Conservation (phyloP, 2,888 invertebrate species). For the Leptinotarsa rubiginosa region DNA sequence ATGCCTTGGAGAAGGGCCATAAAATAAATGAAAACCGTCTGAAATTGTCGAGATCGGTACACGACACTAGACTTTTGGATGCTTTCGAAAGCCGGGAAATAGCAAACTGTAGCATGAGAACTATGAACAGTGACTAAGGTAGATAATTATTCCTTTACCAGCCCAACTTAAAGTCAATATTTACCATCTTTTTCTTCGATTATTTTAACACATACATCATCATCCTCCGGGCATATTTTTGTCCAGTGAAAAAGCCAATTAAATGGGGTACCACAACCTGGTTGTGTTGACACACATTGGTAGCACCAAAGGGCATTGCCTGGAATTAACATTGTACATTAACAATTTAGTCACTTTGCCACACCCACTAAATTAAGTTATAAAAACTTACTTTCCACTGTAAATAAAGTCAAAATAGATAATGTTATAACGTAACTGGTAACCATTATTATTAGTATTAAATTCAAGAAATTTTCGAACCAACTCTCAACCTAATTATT, state of each 20-base stretch:
- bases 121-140: no score
- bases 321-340: conserved; percentile 28
- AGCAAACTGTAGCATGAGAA: no score
- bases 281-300: conserved; percentile 88
- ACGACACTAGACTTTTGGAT: no score
- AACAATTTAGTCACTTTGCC: conserved; percentile 23
- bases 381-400: conserved; percentile 36
- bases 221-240: conserved; percentile 82
- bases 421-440: conserved; percentile 27
- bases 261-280: conserved; percentile 86
- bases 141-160: no score
- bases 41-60: no score
- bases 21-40: no score
- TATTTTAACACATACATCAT: conserved; percentile 91
- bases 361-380: conserved; percentile 34
- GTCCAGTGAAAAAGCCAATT: conserved; percentile 86
- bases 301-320: conserved; percentile 82
- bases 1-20: no score
- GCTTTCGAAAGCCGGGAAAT: no score
- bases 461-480: not conserved
- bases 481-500: no score
- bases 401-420: conserved; percentile 29
- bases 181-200: conserved; percentile 84
- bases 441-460: conserved; percentile 23
- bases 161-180: no score